Base-by-base conservation (phyloP, 2,113 vertebrate genomes). In the Phylloscopus whistleri region DNA sequence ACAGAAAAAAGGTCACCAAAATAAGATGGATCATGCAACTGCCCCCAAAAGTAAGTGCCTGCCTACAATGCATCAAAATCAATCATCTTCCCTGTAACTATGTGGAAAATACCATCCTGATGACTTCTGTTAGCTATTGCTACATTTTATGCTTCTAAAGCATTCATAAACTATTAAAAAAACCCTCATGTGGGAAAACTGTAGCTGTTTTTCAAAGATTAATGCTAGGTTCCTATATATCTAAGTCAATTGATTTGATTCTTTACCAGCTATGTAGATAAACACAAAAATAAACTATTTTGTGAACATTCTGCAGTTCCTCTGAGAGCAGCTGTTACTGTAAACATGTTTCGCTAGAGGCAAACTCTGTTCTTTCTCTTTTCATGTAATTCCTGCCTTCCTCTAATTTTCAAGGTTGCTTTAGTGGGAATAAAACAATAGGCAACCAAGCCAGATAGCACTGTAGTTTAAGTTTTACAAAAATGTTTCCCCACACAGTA, bases 271-370 rank as follows among this genome's bases (percentile, higher is more conserved):
- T 67, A 90, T 16, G 49, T 1, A 81, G 92, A 91, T 77, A 91
- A 94, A 95, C 53, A 82, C 63, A 76, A 89, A 96, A 96, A 87
- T 83, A 80, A 94, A 90, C 72, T 90, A 33, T 77, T 94, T 94
- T 48, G 72, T 84, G 63, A 93, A 48, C 84, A 90, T 94, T 75
- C 82, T 92, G 82, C 85, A 80, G 75, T 58, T 86, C 90, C 90
- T 93, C 79, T 44, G 94, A 96, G 90, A 95, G 80, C 94, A 94
- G 94, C 94, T 96, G 96, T 92, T 94, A 96, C 94, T 92, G 94
- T 86, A 95, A 97, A 90, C 92, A 95, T 77, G 64, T 97, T 95
- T 95, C 0, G 83, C 96, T 78, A 39, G 88, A 96, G 95, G 95
- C 95, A 89, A 97, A 93, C 84, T 90, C 68, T 94, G 93, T 94